Conservation (phyloP, 2,888 invertebrate species). For the Tipula unca region DNA sequence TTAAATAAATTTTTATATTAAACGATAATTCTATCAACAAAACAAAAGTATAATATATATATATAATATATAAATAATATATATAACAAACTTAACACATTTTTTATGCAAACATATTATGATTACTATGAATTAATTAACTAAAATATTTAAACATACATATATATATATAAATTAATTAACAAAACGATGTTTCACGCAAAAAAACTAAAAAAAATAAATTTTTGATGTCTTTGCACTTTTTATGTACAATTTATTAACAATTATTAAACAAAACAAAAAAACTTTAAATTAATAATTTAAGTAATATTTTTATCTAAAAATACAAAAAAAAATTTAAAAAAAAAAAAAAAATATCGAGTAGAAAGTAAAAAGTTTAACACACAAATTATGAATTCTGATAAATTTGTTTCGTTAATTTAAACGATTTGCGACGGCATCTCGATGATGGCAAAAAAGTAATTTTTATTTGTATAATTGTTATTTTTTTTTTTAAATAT, state of each 20-base stretch:
- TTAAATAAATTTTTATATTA: not conserved
- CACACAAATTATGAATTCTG: not conserved
- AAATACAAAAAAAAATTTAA: not conserved
- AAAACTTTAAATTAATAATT: not conserved
- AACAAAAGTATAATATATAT: not conserved
- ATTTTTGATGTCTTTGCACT: constrained; percentile 19
- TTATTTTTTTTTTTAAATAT: not conserved
- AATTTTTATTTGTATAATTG: not conserved
- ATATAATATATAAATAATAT: no score
- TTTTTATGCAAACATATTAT: not conserved
- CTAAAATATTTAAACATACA: not conserved
- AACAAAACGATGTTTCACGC: not conserved
- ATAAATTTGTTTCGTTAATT: not conserved
- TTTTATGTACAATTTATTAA: constrained; percentile 17
- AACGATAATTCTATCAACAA: not conserved
- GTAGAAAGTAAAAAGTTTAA: not conserved
- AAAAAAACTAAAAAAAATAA: constrained; percentile 4
- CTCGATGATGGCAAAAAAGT: not conserved
- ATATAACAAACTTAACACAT: not conserved
- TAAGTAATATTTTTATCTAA: not conserved
- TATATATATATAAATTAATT: not conserved
- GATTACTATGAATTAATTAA: not conserved
- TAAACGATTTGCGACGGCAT: not conserved
- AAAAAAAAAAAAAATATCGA: not conserved
- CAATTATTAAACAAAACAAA: not conserved